These are phyloP conservation scores for Thymelicus lineola DNA, from an alignment of 2,888 invertebrate genomes.

Conservation along the genomic window DNA sequence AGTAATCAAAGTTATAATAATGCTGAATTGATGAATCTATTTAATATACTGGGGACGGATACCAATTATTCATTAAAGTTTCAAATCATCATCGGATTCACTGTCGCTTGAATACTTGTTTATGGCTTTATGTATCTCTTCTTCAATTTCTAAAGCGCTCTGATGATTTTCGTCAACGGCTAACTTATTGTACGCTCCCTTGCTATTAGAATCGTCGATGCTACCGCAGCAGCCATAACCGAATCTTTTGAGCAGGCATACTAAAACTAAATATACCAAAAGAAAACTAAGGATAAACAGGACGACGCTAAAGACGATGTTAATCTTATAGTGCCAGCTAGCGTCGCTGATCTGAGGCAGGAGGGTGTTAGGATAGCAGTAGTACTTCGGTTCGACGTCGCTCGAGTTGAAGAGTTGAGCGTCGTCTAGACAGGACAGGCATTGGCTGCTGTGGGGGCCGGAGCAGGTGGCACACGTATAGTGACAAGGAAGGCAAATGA, in stretches of 20 bases:
- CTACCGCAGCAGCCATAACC: constrained; percentile 56
- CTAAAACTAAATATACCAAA: constrained; percentile 59
- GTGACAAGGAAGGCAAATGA: constrained; percentile 88
- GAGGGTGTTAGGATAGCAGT: constrained; percentile 80
- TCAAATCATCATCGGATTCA: constrained; percentile 74
- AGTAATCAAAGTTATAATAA: constrained; percentile 44
- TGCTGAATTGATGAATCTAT: constrained; percentile 55
- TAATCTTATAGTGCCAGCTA: constrained; percentile 76
- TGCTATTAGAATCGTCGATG: constrained; percentile 65
- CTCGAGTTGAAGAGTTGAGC: constrained; percentile 80
- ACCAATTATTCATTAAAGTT: constrained; percentile 67
- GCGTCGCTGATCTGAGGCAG: constrained; percentile 71
- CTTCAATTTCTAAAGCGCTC: constrained; percentile 71
- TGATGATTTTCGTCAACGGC: constrained; percentile 72
- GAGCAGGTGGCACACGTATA: constrained; percentile 90
- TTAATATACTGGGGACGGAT: constrained; percentile 65
- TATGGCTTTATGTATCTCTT: constrained; percentile 74
- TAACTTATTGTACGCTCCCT: constrained; percentile 71
- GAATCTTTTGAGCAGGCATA: constrained; percentile 59
- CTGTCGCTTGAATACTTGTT: constrained; percentile 68
- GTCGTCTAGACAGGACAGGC: constrained; percentile 88
- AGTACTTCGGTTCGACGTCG: constrained; percentile 69
- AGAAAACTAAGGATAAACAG: constrained; percentile 62
- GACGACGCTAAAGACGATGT: constrained; percentile 68
- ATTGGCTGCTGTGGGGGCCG: constrained; percentile 89